These are phyloP conservation scores for Spinibarbus caldwelli DNA, from an alignment of 2,797 vertebrate genomes.

Conservation along the genomic window DNA sequence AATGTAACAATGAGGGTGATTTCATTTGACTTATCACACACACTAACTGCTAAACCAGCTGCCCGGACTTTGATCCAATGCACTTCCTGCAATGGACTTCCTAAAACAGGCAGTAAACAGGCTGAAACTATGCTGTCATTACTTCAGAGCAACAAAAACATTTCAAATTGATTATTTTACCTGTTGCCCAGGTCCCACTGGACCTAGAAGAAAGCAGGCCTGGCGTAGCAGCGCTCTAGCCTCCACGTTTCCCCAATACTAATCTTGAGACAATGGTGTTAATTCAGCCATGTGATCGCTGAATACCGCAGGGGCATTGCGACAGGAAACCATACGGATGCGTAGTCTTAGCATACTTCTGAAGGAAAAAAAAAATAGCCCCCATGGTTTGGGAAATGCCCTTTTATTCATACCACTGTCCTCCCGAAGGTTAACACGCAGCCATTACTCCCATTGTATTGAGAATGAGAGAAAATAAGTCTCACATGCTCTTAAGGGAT, in stretches of 20 bases:
- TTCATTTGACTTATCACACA: slow-evolving; percentile 81
- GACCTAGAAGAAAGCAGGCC: slow-evolving; percentile 42
- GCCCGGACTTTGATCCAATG: slow-evolving; percentile 79
- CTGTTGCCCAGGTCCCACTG: slow-evolving; percentile 49
- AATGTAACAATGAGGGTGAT: slow-evolving; percentile 81
- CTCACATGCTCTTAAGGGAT: slow-evolving; percentile 53
- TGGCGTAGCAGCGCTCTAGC: background rate
- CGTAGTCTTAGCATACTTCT: slow-evolving; percentile 33
- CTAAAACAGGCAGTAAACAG: slow-evolving; percentile 80
- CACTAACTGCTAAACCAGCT: slow-evolving; percentile 83
- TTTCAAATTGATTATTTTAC: slow-evolving; percentile 77
- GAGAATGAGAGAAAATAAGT: slow-evolving; percentile 59
- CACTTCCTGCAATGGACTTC: slow-evolving; percentile 82
- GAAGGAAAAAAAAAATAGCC: slow-evolving; percentile 27
- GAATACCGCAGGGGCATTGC: slow-evolving; percentile 32
- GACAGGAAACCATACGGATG: slow-evolving; percentile 44
- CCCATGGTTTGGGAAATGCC: slow-evolving; percentile 43
- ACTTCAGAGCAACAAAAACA: slow-evolving; percentile 73
- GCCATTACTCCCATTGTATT: slow-evolving; percentile 56
- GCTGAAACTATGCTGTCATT: slow-evolving; percentile 73
- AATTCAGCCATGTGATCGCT: slow-evolving; percentile 45
- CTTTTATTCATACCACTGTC: slow-evolving; percentile 53
- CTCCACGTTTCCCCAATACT: slow-evolving; percentile 35
- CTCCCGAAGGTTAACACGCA: slow-evolving; percentile 54
- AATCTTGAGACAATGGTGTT: slow-evolving; percentile 40